Conservation (phyloP, 2,888 invertebrate genomes). For the Stomorhina lunata region DNA sequence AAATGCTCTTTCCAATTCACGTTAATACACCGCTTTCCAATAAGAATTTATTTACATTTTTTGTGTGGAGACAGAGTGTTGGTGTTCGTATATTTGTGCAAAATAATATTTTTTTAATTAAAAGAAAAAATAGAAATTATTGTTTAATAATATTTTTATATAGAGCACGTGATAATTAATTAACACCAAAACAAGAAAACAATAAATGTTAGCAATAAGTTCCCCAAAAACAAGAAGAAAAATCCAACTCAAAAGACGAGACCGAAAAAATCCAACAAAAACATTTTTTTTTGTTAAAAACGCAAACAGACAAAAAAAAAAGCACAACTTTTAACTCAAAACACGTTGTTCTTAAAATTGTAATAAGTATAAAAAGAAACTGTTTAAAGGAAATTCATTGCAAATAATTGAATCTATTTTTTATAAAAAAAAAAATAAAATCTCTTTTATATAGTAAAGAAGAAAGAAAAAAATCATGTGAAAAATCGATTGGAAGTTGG, state of each 20-base stretch:
- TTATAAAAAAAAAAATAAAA: constrained; percentile 15
- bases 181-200: constrained; percentile 35
- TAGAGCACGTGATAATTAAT: constrained; percentile 51
- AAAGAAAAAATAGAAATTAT: constrained; percentile 44
- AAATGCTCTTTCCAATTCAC: constrained; percentile 67
- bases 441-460: constrained; percentile 22
- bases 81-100: constrained; percentile 59
- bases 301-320: constrained; percentile 1
- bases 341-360: constrained; percentile 14
- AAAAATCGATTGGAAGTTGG: constrained; percentile 78
- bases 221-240: neutral
- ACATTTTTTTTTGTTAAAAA: neutral
- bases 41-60: constrained; percentile 75
- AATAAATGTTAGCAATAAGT: neutral
- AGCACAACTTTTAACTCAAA: neutral
- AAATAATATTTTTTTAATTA: constrained; percentile 69
- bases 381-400: neutral
- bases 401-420: constrained; percentile 21
- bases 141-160: constrained; percentile 38
- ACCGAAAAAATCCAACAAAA: constrained; percentile 17
- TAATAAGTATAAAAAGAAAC: neutral
- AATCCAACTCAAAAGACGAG: neutral
- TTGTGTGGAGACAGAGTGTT: constrained; percentile 72
- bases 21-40: constrained; percentile 71
- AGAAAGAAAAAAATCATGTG: constrained; percentile 73